These are phyloP conservation scores for Aquatica leii DNA, from an alignment of 2,888 invertebrate genomes.

Conservation along the genomic window DNA sequence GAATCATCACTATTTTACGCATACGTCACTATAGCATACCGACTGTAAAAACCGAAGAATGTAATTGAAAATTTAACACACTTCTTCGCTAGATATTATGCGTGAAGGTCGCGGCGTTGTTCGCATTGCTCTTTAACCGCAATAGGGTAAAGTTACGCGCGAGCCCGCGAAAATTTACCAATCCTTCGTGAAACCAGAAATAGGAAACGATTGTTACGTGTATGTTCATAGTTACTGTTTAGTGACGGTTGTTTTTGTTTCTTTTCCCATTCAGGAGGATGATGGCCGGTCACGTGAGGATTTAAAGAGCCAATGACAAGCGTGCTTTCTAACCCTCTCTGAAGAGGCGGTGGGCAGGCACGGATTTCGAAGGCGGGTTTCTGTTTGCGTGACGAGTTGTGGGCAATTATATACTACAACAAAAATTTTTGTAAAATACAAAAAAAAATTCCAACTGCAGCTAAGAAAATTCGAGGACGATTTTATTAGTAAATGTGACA, in stretches of 20 bases:
- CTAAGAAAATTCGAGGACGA: slow-evolving; percentile 26
- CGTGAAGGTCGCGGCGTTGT: slow-evolving; percentile 20
- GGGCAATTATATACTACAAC: slow-evolving; percentile 54
- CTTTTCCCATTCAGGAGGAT: slow-evolving; percentile 61
- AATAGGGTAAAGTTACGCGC: slow-evolving; percentile 36
- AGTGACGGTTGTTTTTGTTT: slow-evolving; percentile 63
- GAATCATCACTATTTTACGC: slow-evolving; percentile 30
- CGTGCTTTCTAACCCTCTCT: slow-evolving; percentile 61
- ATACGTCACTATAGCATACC: slow-evolving; percentile 25
- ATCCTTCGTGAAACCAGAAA: slow-evolving; percentile 55
- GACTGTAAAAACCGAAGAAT: slow-evolving; percentile 16
- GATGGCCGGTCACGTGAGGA: slow-evolving; percentile 61
- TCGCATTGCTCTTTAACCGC: slow-evolving; percentile 28
- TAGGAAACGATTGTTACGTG: slow-evolving; percentile 61
- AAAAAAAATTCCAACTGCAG: slow-evolving; percentile 28
- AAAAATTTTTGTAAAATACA: slow-evolving; percentile 40
- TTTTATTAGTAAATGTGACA: slow-evolving; percentile 23
- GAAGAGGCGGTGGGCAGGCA: slow-evolving; percentile 60
- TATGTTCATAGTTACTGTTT: slow-evolving; percentile 60
- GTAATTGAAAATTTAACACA: slow-evolving; percentile 19
- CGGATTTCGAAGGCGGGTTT: slow-evolving; percentile 56
- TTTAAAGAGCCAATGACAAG: slow-evolving; percentile 54
- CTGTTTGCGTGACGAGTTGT: slow-evolving; percentile 57
- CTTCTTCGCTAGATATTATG: slow-evolving; percentile 14
- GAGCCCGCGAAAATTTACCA: slow-evolving; percentile 52